phyloP scores from a whole-genome alignment of 2,113 vertebrate species.

The Tympanuchus pallidicinctus region DNA sequence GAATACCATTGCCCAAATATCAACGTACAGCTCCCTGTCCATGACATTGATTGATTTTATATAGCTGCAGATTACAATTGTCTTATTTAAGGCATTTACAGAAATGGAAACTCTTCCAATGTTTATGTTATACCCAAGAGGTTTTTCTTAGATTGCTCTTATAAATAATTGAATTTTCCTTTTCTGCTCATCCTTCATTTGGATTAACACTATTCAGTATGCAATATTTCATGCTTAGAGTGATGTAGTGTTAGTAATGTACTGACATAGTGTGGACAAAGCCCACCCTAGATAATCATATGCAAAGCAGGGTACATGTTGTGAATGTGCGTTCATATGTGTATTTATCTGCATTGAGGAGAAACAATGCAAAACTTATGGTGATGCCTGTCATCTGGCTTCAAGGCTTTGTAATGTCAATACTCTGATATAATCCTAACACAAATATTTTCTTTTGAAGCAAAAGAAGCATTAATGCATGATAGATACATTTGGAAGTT shows the following conservation, averaged over 20 bases:
- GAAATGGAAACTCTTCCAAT: not conserved
- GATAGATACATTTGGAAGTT: conserved; percentile 42
- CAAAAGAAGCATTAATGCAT: conserved; percentile 39
- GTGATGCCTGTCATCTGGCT: conserved; percentile 15
- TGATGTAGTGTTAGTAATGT: not conserved
- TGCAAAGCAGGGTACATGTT: not conserved
- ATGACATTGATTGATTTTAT: not conserved
- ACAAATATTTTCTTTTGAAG: conserved; percentile 63
- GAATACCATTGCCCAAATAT: not conserved
- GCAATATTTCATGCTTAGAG: not conserved
- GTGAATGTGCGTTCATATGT: not conserved
- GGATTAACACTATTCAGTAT: not conserved
- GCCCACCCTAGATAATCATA: conserved; percentile 17
- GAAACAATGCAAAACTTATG: conserved; percentile 37
- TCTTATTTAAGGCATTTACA: not conserved
- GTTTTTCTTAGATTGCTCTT: not conserved
- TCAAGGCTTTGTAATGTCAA: conserved; percentile 1
- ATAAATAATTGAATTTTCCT: not conserved
- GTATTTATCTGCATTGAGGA: conserved; percentile 10
- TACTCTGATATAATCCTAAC: conserved; percentile 35
- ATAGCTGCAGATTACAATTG: not conserved
- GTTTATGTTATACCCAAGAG: not conserved
- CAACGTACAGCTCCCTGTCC: not conserved
- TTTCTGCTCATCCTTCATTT: not conserved
- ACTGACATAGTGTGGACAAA: conserved; percentile 22